A percentile compares a stretch with the other conserved stretches of the same genome.
Conservation (phyloP, 2,797 vertebrate species). For the Microctenopoma steveboyesi region DNA sequence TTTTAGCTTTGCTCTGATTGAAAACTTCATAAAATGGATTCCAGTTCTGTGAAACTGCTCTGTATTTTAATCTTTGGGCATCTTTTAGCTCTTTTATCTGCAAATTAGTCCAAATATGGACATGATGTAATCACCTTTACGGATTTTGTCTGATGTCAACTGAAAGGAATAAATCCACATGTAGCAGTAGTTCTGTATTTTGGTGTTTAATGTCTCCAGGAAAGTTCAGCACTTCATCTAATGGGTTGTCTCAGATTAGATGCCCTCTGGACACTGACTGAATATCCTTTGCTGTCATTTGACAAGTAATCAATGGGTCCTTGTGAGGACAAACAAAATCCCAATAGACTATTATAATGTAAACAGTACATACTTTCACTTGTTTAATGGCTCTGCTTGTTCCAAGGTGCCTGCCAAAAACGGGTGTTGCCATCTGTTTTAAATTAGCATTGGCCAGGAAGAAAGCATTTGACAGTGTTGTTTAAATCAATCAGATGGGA, state of each 20-base stretch:
- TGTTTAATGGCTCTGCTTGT: conserved; percentile 66
- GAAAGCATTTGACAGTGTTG: conserved; percentile 61
- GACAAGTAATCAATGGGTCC: conserved; percentile 70
- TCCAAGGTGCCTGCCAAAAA: conserved; percentile 64
- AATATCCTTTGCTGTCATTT: conserved; percentile 52
- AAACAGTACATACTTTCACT: conserved; percentile 47
- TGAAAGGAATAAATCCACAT: conserved; percentile 19
- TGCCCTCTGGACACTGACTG: conserved; percentile 53
- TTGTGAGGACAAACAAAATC: conserved; percentile 63
- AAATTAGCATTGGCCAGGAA: conserved; percentile 67
- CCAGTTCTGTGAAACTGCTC: conserved; percentile 35
- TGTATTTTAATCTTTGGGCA: conserved; percentile 31
- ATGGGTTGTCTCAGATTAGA: conserved; percentile 21
- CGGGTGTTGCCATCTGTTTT: conserved; percentile 68
- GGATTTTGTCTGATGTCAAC: conserved; percentile 29
- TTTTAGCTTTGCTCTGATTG: conserved; percentile 45
- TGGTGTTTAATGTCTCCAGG: conserved; percentile 1
- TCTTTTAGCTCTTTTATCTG: conserved; percentile 27
- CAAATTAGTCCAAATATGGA: conserved; percentile 19
- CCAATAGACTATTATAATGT: conserved; percentile 65
- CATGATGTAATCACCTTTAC: conserved; percentile 4
- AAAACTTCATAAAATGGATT: conserved; percentile 39
- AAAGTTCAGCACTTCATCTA: conserved; percentile 14
- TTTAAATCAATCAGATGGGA: conserved; percentile 73
- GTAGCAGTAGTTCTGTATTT: neutral